Evolutionary conservation across 2,888 invertebrate species (phyloP).

Genomic region (Icerya purchasi): DNA sequence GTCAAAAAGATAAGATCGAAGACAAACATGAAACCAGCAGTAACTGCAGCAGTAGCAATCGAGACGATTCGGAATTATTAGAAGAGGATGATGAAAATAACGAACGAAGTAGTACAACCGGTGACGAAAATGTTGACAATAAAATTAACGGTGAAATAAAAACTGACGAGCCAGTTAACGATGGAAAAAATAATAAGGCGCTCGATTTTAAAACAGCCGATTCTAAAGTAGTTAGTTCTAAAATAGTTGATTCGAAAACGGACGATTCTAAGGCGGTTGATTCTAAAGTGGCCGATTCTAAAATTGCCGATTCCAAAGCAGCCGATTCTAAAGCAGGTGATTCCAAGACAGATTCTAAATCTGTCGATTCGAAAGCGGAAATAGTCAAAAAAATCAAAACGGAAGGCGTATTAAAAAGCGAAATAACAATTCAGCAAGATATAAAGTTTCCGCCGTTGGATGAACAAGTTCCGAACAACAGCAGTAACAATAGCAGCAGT

Average conservation of each 20-base stretch:
- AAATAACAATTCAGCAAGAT: too few species aligned
- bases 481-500: constrained; percentile 4
- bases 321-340: constrained; percentile 7
- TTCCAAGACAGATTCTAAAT: too few species aligned
- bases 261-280: neutral
- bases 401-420: too few species aligned
- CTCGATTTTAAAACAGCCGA: neutral
- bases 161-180: neutral
- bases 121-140: neutral
- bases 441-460: too few species aligned
- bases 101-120: neutral
- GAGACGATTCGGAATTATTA: too few species aligned
- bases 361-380: too few species aligned
- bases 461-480: constrained; percentile 4
- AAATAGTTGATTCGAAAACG: too few species aligned
- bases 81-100: constrained; percentile 3
- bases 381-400: too few species aligned
- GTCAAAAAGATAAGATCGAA: constrained; percentile 1
- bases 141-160: neutral
- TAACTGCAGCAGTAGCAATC: too few species aligned
- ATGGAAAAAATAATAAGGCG: constrained; percentile 1
- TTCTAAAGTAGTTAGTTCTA: constrained; percentile 3
- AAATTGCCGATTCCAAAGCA: neutral
- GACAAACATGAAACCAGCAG: neutral
- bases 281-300: neutral